Evolutionary conservation across 2,888 invertebrate species (phyloP), one percentile per base, ranked within the genome.

Genomic region (Mesorhabditis belari): DNA sequence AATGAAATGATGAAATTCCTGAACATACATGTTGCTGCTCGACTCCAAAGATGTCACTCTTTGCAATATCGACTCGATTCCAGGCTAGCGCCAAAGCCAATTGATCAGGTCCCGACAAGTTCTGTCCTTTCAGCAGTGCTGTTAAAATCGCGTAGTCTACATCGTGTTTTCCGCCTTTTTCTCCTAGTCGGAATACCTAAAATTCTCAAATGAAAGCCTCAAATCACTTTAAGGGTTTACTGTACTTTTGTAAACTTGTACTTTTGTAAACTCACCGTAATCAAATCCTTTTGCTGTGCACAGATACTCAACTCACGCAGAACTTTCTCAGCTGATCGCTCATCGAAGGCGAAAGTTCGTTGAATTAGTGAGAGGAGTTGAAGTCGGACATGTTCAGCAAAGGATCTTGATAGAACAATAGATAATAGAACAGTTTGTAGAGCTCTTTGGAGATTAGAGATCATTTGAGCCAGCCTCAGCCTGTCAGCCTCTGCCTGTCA

Each of bases 21-120:
- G n/a, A n/a, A n/a, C 35, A 12, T 17, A 35, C 35, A 35, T 35
- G 35, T 17, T 35, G 35, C 35, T 35, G 35, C 3, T 94, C 95
- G 79, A 93, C 92, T 59, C 92, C 89, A 83, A 98, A 96, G 81
- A 96, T 93, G 84, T 96, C 95, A 27, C 91, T 91, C 57, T 91
- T 86, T 3, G 96, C 98, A 67, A 98, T 94, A 82, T 98, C 98
- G 49, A 94, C 94, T 60, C 96, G 87, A 85, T 98, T 94, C 98
- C 96, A 98, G 9, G 95, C 92, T 66, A 98, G 85, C 0, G 95
- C 91, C 63, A 96, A 85, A 61, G 92, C 91, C 63, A 98, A 86
- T 82, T 96, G 95, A 82, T 96, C 95, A 49, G 92, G 89, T 0
- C 94, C 90, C 60, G 82, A 82, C 17, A 83, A 78, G 70, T 84